Conservation (phyloP, 2,113 vertebrate species). For the Dromaius novaehollandiae region DNA sequence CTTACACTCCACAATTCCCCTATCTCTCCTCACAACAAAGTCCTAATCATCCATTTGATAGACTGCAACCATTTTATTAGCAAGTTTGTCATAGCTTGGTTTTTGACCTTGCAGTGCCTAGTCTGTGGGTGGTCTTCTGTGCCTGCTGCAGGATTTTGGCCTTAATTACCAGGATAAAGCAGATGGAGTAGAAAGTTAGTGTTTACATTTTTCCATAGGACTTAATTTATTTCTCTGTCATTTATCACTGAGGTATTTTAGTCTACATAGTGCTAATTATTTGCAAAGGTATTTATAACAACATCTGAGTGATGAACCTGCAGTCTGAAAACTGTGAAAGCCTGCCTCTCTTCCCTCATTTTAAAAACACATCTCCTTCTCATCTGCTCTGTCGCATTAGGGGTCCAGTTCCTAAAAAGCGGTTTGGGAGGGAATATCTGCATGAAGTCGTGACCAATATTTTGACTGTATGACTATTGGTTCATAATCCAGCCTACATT, state of each 20-base stretch:
- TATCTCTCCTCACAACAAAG: neutral
- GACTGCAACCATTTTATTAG: neutral
- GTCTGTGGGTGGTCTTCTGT: neutral
- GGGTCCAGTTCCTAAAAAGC: neutral
- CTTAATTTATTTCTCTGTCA: neutral
- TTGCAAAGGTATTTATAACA: slow-evolving; percentile 25
- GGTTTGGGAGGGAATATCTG: neutral
- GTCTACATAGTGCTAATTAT: neutral
- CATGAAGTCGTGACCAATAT: neutral
- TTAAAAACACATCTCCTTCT: neutral
- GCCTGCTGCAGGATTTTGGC: neutral
- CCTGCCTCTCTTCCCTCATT: neutral
- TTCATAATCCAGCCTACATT: neutral
- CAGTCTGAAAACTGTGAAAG: slow-evolving; percentile 1
- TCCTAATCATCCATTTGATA: neutral
- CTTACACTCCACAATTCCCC: neutral
- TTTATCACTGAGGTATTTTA: slow-evolving; percentile 32
- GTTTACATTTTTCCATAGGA: neutral
- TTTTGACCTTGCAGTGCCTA: neutral
- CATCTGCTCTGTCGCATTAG: neutral
- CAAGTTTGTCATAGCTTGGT: neutral
- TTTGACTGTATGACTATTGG: neutral
- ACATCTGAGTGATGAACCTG: neutral
- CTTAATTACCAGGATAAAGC: slow-evolving; percentile 2
- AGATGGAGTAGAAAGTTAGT: neutral